Conservation (phyloP, 2,797 vertebrate genomes). For the Nannoperca obscura region DNA sequence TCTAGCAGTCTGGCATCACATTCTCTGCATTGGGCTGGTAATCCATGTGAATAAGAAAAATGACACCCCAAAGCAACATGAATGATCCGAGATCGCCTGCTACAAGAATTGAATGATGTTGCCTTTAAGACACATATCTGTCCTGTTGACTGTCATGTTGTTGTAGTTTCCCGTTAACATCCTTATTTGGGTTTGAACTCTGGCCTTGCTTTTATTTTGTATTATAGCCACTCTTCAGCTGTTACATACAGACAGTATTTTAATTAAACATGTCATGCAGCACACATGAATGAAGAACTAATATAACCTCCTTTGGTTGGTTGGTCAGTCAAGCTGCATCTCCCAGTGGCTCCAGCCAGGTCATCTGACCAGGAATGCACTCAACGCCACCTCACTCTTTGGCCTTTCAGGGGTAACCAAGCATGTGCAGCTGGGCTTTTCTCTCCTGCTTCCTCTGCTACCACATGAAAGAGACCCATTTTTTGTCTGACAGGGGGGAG, state of each 20-base stretch:
- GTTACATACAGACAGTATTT: not conserved
- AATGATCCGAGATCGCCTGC: not conserved
- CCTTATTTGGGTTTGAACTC: not conserved
- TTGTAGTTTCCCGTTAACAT: not conserved
- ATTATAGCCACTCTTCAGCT: not conserved
- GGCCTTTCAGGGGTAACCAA: constrained; percentile 65
- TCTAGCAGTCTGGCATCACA: not conserved
- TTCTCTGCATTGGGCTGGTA: not conserved
- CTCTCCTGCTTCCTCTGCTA: constrained; percentile 24
- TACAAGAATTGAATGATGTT: not conserved
- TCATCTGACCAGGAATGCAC: constrained; percentile 63
- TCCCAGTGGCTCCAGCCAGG: constrained; percentile 38
- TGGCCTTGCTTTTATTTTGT: not conserved
- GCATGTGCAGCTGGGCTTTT: constrained; percentile 58
- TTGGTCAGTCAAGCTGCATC: constrained; percentile 4
- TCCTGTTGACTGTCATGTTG: too few relatives aligned
- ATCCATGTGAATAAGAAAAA: not conserved
- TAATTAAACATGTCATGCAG: not conserved
- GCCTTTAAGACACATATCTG: not conserved
- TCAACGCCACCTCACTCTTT: constrained; percentile 48
- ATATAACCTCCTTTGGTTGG: constrained; percentile 8
- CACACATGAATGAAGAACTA: not conserved
- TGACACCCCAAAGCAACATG: not conserved
- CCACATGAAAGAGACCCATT: constrained; percentile 53
- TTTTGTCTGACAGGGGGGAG: constrained; percentile 28